A percentile compares a stretch with the other conserved stretches of the same genome.
These are phyloP conservation scores for Sapayoa aenigma DNA, from an alignment of 2,113 vertebrate genomes.

Conservation along the genomic window DNA sequence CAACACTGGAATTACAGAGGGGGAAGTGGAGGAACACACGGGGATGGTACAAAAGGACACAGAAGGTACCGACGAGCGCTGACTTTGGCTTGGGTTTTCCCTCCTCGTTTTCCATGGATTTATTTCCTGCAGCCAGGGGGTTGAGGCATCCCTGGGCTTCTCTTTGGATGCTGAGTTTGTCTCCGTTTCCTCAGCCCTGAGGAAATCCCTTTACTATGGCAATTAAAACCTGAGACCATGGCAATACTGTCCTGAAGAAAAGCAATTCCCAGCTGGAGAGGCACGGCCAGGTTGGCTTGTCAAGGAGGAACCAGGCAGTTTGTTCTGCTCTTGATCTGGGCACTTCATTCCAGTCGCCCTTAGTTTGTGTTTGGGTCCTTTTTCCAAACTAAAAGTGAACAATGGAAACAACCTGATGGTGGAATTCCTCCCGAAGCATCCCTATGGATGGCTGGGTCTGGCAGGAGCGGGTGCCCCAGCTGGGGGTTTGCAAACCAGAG, in stretches of 20 bases:
- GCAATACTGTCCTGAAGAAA: not conserved
- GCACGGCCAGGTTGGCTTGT: not conserved
- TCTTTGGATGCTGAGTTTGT: slow-evolving; percentile 16
- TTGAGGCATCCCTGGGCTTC: not conserved
- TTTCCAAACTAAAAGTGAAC: rapidly evolving
- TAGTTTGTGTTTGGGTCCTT: rapidly evolving
- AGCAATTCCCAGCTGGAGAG: not conserved
- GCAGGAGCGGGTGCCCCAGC: not conserved
- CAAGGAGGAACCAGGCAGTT: not conserved
- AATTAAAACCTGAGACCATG: not conserved
- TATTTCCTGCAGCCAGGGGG: not conserved
- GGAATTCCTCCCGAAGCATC: not conserved
- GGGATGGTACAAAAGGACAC: not conserved
- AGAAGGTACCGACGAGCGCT: not conserved
- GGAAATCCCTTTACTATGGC: not conserved
- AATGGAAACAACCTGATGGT: rapidly evolving
- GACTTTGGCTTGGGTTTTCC: slow-evolving; percentile 40
- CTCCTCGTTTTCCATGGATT: not conserved
- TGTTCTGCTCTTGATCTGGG: not conserved
- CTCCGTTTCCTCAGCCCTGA: not conserved
- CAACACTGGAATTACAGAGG: not conserved
- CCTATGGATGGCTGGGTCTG: not conserved
- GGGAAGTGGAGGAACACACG: not conserved
- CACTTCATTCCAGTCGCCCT: rapidly evolving
- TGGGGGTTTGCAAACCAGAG: rapidly evolving